These are phyloP conservation scores for Drosophila ogumai DNA, from an alignment of 1,140 invertebrate species.

Conservation along the genomic window DNA sequence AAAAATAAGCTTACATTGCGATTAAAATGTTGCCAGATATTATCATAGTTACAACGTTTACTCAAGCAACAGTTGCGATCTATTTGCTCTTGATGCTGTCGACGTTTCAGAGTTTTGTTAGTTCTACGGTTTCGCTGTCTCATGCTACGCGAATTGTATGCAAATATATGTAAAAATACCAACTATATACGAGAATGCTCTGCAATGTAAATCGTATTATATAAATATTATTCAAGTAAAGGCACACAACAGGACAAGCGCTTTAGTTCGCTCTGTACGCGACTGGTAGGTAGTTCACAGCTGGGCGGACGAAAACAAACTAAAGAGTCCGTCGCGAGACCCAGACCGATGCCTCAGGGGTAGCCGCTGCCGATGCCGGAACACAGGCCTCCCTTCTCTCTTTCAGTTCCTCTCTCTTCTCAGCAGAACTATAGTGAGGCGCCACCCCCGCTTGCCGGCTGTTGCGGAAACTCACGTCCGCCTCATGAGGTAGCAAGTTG, in stretches of 20 bases:
- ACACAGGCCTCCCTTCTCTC: slow-evolving; percentile 7
- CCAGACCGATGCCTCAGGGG: slow-evolving; percentile 11
- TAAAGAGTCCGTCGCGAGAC: slow-evolving; percentile 51
- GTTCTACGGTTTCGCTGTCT: slow-evolving; percentile 60
- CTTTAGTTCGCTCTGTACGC: background rate
- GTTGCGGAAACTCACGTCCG: background rate
- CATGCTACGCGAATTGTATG: slow-evolving; percentile 57
- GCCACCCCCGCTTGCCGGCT: slow-evolving; percentile 13
- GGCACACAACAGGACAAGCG: slow-evolving; percentile 29
- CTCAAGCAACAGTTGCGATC: slow-evolving; percentile 63
- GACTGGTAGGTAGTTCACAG: slow-evolving; percentile 48
- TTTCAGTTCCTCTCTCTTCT: slow-evolving; percentile 17
- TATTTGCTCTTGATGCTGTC: slow-evolving; percentile 47
- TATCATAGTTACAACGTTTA: slow-evolving; percentile 71
- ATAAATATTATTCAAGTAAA: slow-evolving; percentile 53
- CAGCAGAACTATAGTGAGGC: slow-evolving; percentile 16
- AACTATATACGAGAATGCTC: slow-evolving; percentile 16
- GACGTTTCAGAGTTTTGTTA: slow-evolving; percentile 55
- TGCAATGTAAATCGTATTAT: slow-evolving; percentile 62
- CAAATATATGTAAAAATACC: slow-evolving; percentile 16
- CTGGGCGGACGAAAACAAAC: slow-evolving; percentile 66
- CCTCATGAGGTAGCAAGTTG: slow-evolving; percentile 9
- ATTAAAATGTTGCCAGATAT: slow-evolving; percentile 69
- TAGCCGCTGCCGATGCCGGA: slow-evolving; percentile 4
- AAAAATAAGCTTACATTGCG: slow-evolving; percentile 58